phyloP scores from a whole-genome alignment of 2,797 vertebrate species.

The Gymnocypris eckloni region DNA sequence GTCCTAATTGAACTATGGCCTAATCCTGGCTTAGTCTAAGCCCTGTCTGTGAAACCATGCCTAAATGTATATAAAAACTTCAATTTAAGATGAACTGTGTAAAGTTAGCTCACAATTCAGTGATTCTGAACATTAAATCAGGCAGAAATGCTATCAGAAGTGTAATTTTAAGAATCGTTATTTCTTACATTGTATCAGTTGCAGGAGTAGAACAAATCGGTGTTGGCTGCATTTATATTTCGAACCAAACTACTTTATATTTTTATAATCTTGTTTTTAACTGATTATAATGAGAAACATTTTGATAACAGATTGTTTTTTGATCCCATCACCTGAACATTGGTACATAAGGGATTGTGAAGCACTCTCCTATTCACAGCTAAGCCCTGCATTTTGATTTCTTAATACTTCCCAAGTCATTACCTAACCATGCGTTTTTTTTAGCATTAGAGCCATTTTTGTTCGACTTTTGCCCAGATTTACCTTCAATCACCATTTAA shows the following conservation, averaged over 20 bases:
- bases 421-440: constrained; percentile 65
- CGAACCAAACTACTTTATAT: not conserved
- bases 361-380: not conserved
- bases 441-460: constrained; percentile 69
- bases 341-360: not conserved
- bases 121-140: not conserved
- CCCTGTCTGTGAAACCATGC: too few species aligned
- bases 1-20: too few species aligned
- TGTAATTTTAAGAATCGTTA: too few species aligned
- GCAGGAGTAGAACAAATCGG: too few species aligned
- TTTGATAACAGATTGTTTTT: not conserved
- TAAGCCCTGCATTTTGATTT: constrained; percentile 49
- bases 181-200: not conserved
- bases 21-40: too few species aligned
- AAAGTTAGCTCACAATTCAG: not conserved
- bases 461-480: constrained; percentile 81
- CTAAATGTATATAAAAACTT: not conserved
- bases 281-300: too few species aligned
- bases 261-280: not conserved
- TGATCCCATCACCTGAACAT: not conserved
- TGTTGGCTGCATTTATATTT: not conserved
- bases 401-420: constrained; percentile 68
- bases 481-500: constrained; percentile 91
- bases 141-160: not conserved
- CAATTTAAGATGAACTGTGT: not conserved